A percentile compares a stretch with the other conserved stretches of the same genome.
Evolutionary conservation across 2,113 vertebrate genomes (phyloP).

Genomic region (Pionites leucogaster): DNA sequence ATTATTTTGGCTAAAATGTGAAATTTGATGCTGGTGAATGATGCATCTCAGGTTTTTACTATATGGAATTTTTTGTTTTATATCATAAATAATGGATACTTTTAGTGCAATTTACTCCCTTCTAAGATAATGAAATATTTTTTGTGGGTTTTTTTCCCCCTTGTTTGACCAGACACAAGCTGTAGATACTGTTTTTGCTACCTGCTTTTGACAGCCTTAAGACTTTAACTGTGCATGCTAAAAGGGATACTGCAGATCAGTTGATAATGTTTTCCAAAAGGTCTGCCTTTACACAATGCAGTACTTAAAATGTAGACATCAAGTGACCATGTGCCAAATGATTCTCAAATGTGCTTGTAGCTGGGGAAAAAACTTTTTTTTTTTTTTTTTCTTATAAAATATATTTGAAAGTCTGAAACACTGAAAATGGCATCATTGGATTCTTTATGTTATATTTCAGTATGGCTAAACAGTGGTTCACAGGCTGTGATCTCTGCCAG

Average conservation of each 20-base stretch:
- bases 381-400: neutral
- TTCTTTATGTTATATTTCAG: neutral
- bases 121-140: neutral
- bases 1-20: constrained; percentile 13
- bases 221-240: neutral
- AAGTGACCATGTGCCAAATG: neutral
- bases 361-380: neutral
- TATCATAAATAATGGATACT: neutral
- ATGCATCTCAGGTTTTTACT: constrained; percentile 24
- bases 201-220: constrained; percentile 50
- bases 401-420: neutral
- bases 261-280: constrained; percentile 1
- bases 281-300: neutral
- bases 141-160: neutral
- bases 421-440: neutral
- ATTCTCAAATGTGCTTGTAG: neutral
- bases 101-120: constrained; percentile 1
- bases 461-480: neutral
- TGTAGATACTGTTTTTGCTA: constrained; percentile 1
- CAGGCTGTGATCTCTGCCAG: neutral
- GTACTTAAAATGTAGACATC: neutral
- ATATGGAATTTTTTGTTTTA: neutral
- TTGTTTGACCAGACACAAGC: constrained; percentile 1
- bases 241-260: constrained; percentile 3
- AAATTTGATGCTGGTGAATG: constrained; percentile 6